These are phyloP conservation scores for Melanaphis sacchari DNA, from an alignment of 1,140 invertebrate species.

Conservation along the genomic window DNA sequence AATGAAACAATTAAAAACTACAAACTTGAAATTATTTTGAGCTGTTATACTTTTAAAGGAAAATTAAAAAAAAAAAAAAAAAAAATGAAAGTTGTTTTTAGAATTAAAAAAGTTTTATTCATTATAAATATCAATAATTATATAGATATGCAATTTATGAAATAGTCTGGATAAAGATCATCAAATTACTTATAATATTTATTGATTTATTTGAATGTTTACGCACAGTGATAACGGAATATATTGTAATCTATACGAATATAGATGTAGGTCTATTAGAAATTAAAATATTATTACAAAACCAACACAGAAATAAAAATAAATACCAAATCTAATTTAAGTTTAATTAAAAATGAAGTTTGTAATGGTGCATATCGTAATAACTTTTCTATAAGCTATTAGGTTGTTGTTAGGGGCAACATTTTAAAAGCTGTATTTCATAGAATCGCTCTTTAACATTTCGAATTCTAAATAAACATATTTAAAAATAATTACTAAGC, in stretches of 20 bases:
- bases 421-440: not conserved
- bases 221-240: not conserved
- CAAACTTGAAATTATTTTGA: no score
- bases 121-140: no score
- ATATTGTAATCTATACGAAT: not conserved
- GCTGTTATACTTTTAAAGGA: no score
- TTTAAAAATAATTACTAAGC: not conserved
- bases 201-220: no score
- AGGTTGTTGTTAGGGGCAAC: not conserved
- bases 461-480: not conserved
- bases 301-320: not conserved
- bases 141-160: no score
- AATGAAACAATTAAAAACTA: not conserved
- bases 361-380: not conserved
- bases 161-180: no score
- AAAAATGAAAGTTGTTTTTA: no score
- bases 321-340: not conserved
- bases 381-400: not conserved
- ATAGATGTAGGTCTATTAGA: not conserved
- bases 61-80: no score
- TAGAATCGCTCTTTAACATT: not conserved
- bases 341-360: not conserved
- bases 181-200: no score
- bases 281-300: not conserved
- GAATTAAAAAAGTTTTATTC: no score